Conservation (phyloP, 2,113 vertebrate genomes). For the Telmatochromis sp. region DNA sequence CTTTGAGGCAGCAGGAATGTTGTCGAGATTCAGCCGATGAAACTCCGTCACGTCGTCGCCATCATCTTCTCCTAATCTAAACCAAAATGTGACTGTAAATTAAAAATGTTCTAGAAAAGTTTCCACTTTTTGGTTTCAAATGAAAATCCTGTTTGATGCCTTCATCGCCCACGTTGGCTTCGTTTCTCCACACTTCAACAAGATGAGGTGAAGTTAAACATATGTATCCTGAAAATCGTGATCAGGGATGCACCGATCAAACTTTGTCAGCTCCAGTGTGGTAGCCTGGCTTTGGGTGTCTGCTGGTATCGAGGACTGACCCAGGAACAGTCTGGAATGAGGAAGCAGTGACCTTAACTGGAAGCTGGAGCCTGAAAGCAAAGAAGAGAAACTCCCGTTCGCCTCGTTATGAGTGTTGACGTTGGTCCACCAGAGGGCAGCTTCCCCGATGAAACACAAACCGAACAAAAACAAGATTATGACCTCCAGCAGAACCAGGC, state of each 20-base stretch:
- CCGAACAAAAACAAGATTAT: background rate
- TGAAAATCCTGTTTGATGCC: background rate
- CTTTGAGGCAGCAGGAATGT: background rate
- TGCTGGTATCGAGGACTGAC: background rate
- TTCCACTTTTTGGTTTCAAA: background rate
- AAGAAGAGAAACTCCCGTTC: background rate
- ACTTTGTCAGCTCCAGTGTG: background rate
- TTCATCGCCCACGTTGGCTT: background rate
- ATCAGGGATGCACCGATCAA: background rate
- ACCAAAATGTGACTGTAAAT: background rate
- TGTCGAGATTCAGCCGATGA: background rate
- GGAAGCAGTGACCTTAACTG: background rate
- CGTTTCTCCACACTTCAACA: background rate
- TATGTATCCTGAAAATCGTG: background rate
- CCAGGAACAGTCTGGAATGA: accelerated
- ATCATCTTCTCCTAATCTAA: background rate
- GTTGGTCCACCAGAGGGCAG: background rate
- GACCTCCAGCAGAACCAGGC: background rate
- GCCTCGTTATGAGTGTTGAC: background rate
- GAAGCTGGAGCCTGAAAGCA: background rate
- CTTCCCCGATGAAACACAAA: background rate
- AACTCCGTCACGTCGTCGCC: background rate
- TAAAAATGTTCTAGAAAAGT: background rate
- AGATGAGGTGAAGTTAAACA: background rate
- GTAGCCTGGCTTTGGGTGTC: background rate